Evolutionary conservation across 2,797 vertebrate species (phyloP), one percentile per base, ranked within the genome.

Genomic region (Bufotes viridis): DNA sequence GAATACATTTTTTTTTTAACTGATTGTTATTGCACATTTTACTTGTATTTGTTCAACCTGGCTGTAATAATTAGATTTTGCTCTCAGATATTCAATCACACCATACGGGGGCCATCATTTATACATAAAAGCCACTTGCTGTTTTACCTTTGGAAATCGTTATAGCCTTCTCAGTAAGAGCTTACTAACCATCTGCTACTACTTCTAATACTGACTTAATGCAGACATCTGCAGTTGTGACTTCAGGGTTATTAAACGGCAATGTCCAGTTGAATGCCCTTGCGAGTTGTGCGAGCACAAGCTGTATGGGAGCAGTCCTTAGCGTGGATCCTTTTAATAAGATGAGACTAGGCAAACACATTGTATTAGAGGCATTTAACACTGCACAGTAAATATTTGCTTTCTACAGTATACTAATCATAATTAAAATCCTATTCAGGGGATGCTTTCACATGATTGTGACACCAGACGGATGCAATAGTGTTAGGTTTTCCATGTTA

Each of bases 111-210:
- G 90, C 76, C 89, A 92, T 94, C 91, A 90, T 93, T 95, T 95
- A 93, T 92, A 92, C 86, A 91, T 94, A 94, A 94, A 93, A 93
- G 90, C 91, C 91, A 81, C 93, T 95, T 93, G 91, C 92, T 93
- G 91, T 92, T 94, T 90, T 94, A 93, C 91, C 92, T 94, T 94
- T 94, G 91, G 90, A 95, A 94, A 92, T 92, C 53, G 3, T 93
- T 93, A 90, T 87, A 88, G 80, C 91, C 90, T 91, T 93, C 93
- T 91, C 93, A 92, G 93, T 92, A 87, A 93, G 93, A 86, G 88
- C 92, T 94, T 95, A 91, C 91, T 91, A 92, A 91, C 94, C 94
- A 95, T 94, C 94, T 95, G 93, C 90, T 93, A 18, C 90, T 90
- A 84, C 93, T 92, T 92, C 89, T 86, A 93, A 91, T 74, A 87